Evolutionary conservation across 1,140 invertebrate genomes (phyloP).

Genomic region (Apocrypta bakeri): DNA sequence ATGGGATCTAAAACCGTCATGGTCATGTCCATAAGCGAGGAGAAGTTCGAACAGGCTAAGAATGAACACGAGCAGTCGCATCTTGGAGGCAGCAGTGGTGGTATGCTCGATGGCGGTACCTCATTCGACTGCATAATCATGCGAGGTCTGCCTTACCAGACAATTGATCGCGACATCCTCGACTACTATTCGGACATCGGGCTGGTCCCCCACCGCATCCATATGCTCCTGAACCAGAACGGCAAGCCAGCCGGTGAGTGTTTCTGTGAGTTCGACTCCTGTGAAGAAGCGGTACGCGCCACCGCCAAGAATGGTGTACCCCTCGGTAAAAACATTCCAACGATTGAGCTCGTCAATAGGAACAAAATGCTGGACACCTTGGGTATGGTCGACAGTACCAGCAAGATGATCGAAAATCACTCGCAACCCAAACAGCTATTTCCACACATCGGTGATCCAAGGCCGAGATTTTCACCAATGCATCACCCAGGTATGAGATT

Average conservation of each 20-base stretch:
- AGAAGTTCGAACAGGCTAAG: conserved; percentile 75
- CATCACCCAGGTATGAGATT: conserved; percentile 60
- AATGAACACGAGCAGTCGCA: conserved; percentile 66
- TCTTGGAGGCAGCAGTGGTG: conserved; percentile 3
- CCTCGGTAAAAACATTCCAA: conserved; percentile 80
- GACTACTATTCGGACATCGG: conserved; percentile 87
- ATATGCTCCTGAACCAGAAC: conserved; percentile 82
- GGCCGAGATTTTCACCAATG: conserved; percentile 66
- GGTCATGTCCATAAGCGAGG: conserved; percentile 74
- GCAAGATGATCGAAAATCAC: conserved; percentile 53
- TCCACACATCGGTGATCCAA: conserved; percentile 60
- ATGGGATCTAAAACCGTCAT: conserved; percentile 77
- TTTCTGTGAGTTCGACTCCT: conserved; percentile 87
- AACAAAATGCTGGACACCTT: conserved; percentile 76
- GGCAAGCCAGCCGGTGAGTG: conserved; percentile 86
- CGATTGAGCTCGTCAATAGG: conserved; percentile 80
- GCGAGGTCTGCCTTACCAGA: conserved; percentile 83
- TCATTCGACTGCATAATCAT: conserved; percentile 81
- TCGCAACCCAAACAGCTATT: conserved; percentile 53
- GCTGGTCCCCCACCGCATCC: conserved; percentile 84
- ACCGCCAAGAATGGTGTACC: conserved; percentile 81
- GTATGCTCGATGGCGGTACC: not conserved
- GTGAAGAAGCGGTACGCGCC: conserved; percentile 82
- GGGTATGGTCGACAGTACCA: conserved; percentile 61
- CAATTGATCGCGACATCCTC: conserved; percentile 84